Conservation (phyloP, 2,888 invertebrate species). For the Lasioglossum figueresi region DNA sequence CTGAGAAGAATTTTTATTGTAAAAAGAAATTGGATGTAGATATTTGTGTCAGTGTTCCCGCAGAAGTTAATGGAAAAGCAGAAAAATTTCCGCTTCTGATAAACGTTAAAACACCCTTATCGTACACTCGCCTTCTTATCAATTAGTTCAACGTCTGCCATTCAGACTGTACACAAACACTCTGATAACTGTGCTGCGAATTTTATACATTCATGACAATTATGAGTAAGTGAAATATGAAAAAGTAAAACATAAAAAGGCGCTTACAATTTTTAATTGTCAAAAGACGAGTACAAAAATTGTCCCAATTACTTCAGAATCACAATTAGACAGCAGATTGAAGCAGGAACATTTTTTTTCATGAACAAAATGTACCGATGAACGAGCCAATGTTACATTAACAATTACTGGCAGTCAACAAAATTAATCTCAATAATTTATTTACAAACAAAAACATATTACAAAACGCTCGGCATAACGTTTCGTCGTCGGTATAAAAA, state of each 20-base stretch:
- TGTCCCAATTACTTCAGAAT: background rate
- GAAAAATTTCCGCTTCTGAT: background rate
- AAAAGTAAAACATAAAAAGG: background rate
- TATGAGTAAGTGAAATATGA: background rate
- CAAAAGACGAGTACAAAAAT: background rate
- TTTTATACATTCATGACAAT: background rate
- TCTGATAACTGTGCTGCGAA: background rate
- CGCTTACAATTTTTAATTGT: background rate
- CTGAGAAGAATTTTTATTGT: background rate
- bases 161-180: background rate
- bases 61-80: background rate
- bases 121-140: slow-evolving; percentile 18
- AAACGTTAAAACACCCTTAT: slow-evolving; percentile 11
- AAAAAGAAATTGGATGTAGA: background rate
- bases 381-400: background rate
- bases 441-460: background rate
- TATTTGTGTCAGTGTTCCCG: background rate
- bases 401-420: background rate
- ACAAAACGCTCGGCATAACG: background rate
- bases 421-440: background rate
- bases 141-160: background rate
- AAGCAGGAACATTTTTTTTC: background rate
- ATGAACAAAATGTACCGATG: background rate
- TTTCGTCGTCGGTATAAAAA: slow-evolving; percentile 3
- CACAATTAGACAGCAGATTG: too few relatives aligned